A percentile compares a stretch with the other conserved stretches of the same genome.
phyloP scores from a whole-genome alignment of 2,888 invertebrate genomes.

The Augiades crinisus region DNA sequence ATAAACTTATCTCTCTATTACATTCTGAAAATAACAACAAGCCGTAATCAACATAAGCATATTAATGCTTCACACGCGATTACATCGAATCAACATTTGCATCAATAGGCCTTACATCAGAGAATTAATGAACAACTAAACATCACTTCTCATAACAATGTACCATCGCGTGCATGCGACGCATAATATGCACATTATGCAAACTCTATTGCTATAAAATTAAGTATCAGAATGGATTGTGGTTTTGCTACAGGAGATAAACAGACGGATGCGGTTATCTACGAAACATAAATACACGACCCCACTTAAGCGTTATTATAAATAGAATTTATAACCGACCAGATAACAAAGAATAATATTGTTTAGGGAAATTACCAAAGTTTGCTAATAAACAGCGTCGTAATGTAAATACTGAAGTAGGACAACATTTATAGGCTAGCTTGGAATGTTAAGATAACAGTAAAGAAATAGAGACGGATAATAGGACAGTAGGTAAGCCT shows the following conservation, averaged over 20 bases:
- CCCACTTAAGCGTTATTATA: conserved; percentile 15
- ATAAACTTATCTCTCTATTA: no score
- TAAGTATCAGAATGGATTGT: conserved; percentile 4
- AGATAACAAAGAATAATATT: conserved; percentile 14
- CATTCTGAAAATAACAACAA: no score
- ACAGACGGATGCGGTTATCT: conserved; percentile 7
- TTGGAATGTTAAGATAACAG: not conserved
- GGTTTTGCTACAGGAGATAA: conserved; percentile 1
- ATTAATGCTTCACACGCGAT: conserved; percentile 6
- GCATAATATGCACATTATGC: not conserved
- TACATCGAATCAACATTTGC: conserved; percentile 17
- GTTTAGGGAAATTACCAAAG: conserved; percentile 15
- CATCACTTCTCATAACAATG: conserved; percentile 19
- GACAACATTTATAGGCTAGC: not conserved
- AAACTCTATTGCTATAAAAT: not conserved
- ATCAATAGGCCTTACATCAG: conserved; percentile 17
- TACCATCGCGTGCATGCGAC: conserved; percentile 7
- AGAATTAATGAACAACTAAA: conserved; percentile 17
- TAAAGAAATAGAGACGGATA: not conserved
- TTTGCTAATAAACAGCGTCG: conserved; percentile 16
- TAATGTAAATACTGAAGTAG: conserved; percentile 1
- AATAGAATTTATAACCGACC: conserved; percentile 21
- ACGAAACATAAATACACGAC: conserved; percentile 18
- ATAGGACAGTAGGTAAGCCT: no score
- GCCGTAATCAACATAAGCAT: not conserved